Conservation (phyloP, 2,888 invertebrate species). For the Hemicrepidius hirtus region DNA sequence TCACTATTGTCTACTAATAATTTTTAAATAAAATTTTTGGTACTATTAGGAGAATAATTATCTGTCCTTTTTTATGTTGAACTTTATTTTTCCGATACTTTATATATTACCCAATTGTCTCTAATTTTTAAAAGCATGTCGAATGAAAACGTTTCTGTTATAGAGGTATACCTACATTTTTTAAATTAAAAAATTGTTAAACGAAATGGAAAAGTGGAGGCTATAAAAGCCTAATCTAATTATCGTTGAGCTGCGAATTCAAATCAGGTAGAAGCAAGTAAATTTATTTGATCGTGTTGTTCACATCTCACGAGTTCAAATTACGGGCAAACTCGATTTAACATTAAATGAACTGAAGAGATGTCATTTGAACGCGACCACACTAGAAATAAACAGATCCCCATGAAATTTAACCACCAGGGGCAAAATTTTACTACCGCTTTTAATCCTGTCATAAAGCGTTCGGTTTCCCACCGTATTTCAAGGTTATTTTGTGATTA, state of each 20-base stretch:
- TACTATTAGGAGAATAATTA: no score
- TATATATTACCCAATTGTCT: no score
- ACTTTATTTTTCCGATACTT: no score
- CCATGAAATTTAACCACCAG: constrained; percentile 7
- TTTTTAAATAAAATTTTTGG: no score
- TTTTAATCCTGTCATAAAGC: constrained; percentile 13
- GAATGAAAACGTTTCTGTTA: no score
- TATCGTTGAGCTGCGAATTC: constrained; percentile 5
- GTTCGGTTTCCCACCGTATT: constrained; percentile 27
- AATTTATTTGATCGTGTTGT: constrained; percentile 27
- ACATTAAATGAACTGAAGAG: constrained; percentile 18
- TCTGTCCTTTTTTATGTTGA: no score
- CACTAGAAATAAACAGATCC: constrained; percentile 24
- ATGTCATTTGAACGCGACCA: constrained; percentile 13
- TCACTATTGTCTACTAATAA: no score
- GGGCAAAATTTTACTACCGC: constrained; percentile 11
- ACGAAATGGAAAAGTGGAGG: background rate
- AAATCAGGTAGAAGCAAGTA: constrained; percentile 16
- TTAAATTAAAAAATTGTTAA: background rate
- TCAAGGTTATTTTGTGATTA: constrained; percentile 25
- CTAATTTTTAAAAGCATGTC: no score
- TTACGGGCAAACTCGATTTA: constrained; percentile 25
- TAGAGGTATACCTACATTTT: background rate
- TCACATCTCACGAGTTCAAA: constrained; percentile 12
- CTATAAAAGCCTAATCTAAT: background rate